Evolutionary conservation across 2,797 vertebrate species (phyloP).

Genomic region (Arctocebus calabarensis): DNA sequence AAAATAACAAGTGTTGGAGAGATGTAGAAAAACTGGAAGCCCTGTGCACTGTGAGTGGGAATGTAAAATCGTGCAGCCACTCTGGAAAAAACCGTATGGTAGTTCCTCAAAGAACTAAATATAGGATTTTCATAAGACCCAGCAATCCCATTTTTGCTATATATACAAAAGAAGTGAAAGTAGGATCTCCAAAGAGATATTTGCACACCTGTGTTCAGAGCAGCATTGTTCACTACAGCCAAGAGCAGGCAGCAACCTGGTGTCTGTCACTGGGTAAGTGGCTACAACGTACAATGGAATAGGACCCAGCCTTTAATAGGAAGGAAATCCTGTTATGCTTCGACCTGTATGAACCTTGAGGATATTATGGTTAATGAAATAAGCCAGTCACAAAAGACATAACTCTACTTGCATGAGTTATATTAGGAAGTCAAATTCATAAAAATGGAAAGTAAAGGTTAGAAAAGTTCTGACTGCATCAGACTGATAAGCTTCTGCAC

Average conservation of each 20-base stretch:
- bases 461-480: not conserved
- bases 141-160: not conserved
- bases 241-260: not conserved
- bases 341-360: not conserved
- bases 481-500: not conserved
- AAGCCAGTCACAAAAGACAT: not conserved
- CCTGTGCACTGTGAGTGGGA: not conserved
- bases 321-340: not conserved
- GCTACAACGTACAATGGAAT: not conserved
- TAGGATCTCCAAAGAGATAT: not conserved
- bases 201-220: not conserved
- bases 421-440: not conserved
- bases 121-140: not conserved
- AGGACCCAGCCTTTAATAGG: not conserved
- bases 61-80: not conserved
- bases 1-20: not conserved
- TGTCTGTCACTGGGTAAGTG: not conserved
- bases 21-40: not conserved
- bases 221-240: not conserved
- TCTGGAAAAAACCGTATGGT: not conserved
- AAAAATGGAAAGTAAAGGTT: not conserved
- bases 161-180: not conserved
- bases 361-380: not conserved
- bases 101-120: not conserved
- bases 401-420: not conserved